Evolutionary conservation across 2,113 vertebrate species (phyloP).

Genomic region (Okapia johnstoni): DNA sequence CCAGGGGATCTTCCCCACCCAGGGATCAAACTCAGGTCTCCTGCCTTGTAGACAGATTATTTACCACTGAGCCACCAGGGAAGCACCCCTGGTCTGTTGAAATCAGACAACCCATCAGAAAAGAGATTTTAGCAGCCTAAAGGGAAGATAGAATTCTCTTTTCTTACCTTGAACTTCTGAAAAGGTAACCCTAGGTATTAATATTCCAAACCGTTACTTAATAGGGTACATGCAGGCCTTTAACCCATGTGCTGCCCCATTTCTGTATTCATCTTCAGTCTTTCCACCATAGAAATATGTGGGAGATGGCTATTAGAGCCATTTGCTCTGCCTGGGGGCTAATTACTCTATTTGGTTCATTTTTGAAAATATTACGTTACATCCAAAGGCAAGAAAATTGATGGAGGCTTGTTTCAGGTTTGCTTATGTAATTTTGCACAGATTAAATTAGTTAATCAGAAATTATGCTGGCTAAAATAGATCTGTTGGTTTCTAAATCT

Average conservation of each 20-base stretch:
- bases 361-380: slow-evolving; percentile 80
- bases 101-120: neutral
- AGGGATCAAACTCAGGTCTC: neutral
- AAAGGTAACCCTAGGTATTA: neutral
- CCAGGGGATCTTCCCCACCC: neutral
- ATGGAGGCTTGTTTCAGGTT: slow-evolving; percentile 77
- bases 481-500: slow-evolving; percentile 72
- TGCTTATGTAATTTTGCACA: slow-evolving; percentile 74
- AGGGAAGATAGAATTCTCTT: slow-evolving; percentile 34
- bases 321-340: slow-evolving; percentile 68
- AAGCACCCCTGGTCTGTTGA: neutral
- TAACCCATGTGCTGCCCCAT: slow-evolving; percentile 51
- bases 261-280: slow-evolving; percentile 43
- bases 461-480: slow-evolving; percentile 75
- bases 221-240: neutral
- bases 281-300: slow-evolving; percentile 52
- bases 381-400: slow-evolving; percentile 76
- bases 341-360: slow-evolving; percentile 75
- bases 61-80: neutral
- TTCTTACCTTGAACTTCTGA: neutral
- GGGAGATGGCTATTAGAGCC: slow-evolving; percentile 44
- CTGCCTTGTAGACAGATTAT: neutral
- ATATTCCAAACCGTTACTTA: neutral
- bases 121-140: neutral
- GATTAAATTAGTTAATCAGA: slow-evolving; percentile 80